Percentiles rank a stretch among this genome's conserved stretches.
These are phyloP conservation scores for Amphipoea lucens DNA, from an alignment of 2,888 invertebrate genomes.

Conservation along the genomic window DNA sequence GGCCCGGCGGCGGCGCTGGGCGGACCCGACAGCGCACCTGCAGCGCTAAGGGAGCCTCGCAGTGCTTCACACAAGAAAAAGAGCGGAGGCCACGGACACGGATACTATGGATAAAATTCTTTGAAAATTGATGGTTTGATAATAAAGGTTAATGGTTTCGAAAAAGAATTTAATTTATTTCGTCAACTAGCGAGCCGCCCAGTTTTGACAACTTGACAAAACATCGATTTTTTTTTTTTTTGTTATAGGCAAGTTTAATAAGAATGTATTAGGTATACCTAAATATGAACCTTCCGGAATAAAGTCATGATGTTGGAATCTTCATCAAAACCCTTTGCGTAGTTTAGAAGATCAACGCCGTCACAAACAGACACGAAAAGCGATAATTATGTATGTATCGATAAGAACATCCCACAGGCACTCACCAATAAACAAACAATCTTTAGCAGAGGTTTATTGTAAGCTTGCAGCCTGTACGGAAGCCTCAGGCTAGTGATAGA, in stretches of 20 bases:
- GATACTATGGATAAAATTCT: constrained; percentile 1
- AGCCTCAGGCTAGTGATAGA: not conserved
- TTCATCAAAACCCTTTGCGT: not conserved
- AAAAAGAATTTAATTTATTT: constrained; percentile 9
- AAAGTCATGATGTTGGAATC: too few relatives aligned
- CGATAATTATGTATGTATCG: not conserved
- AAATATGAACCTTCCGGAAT: too few relatives aligned
- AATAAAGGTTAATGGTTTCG: constrained; percentile 10
- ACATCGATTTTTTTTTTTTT: not conserved
- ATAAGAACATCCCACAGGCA: not conserved
- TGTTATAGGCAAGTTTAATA: not conserved
- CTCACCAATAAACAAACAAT: not conserved
- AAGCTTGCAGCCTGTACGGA: not conserved
- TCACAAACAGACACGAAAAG: too few relatives aligned
- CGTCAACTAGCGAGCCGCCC: not conserved
- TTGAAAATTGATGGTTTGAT: constrained; percentile 7
- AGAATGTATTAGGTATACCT: too few relatives aligned
- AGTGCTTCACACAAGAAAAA: not conserved
- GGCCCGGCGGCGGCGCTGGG: not conserved
- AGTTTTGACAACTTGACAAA: not conserved
- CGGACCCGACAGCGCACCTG: not conserved
- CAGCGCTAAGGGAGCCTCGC: not conserved
- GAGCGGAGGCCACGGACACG: not conserved
- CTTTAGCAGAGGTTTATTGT: not conserved
- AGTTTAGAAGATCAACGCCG: too few relatives aligned